Base-by-base conservation (phyloP, 2,888 invertebrate genomes). In the Amitus sp. region DNA sequence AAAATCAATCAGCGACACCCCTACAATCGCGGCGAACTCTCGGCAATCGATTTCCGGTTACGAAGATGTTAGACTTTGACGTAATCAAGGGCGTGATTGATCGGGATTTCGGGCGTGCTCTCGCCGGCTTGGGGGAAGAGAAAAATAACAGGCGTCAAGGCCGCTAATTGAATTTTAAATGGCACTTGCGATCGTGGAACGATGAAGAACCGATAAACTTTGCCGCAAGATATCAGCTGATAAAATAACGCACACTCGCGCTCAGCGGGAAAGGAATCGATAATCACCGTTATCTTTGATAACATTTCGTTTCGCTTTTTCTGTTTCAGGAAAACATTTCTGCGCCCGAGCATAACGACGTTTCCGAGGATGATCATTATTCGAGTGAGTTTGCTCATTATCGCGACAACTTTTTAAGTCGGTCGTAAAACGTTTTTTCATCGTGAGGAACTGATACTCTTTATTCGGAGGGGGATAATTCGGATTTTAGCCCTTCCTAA, bases 331-430 rank as follows among this genome's bases (percentile, higher is more conserved):
- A 90, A 75, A 90, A 88, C 73, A 82, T 90, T 69, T 83, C 85
- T 62, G 89, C 89, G 28, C 87, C 90, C 20, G 90, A 90, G 74
- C 88, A 89, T 6, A 84, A 86, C 2, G 90, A 90, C 71, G 87
- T 88, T 82, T 87, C 86, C 68, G 90, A 90, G 69, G 90, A 90
- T 67, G 90, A 90, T 71, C 89, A 89, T 72, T 90, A 87, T 77
- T 84, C 88, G 77, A 88, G 90, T 90, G 83, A 88, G 88, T 70
- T 71, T 64, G 64, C 19, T 40, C 20, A 18, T 20, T 42, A 37
- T 37, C 15, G 27, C 12, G n/a, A n/a, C n/a, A n/a, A n/a, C n/a
- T n/a, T n/a, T n/a, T n/a, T n/a, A n/a, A n/a, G n/a, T n/a, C n/a
- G n/a, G n/a, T n/a, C n/a, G n/a, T n/a, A n/a, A n/a, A n/a, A n/a